phyloP scores from a whole-genome alignment of 35 echinoderm and acorn worm species.

The Heliocidaris erythrogramma region DNA sequence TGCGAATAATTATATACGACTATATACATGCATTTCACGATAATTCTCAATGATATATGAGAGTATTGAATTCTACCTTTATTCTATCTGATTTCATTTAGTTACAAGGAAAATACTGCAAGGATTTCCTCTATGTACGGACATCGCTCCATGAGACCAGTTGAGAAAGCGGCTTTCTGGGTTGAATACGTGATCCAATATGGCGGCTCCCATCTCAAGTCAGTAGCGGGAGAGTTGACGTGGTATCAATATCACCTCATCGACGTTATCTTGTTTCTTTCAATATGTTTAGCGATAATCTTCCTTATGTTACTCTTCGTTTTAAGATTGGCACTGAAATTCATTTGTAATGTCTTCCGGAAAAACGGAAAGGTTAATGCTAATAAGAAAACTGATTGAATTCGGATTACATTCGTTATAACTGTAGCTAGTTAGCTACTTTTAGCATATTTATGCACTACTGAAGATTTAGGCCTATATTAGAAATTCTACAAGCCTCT shows the following conservation, averaged over 20 bases:
- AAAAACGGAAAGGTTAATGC: background rate
- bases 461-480: no score
- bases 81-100: background rate
- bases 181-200: constrained; percentile 49
- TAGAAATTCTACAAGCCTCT: no score
- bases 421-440: no score
- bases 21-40: no score
- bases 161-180: constrained; percentile 41
- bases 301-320: background rate
- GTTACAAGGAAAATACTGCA: constrained; percentile 36
- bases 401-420: no score
- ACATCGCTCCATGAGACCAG: constrained; percentile 12
- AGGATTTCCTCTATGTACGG: constrained; percentile 35
- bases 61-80: background rate
- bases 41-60: no score
- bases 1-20: no score
- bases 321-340: background rate
- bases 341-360: background rate
- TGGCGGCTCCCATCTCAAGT: constrained; percentile 36
- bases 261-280: background rate
- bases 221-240: background rate
- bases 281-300: background rate
- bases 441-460: no score
- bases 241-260: constrained; percentile 27
- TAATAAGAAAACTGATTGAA: background rate